A percentile compares a stretch with the other conserved stretches of the same genome.
Conservation (phyloP, 2,113 vertebrate genomes). For the Hystrix brachyura region DNA sequence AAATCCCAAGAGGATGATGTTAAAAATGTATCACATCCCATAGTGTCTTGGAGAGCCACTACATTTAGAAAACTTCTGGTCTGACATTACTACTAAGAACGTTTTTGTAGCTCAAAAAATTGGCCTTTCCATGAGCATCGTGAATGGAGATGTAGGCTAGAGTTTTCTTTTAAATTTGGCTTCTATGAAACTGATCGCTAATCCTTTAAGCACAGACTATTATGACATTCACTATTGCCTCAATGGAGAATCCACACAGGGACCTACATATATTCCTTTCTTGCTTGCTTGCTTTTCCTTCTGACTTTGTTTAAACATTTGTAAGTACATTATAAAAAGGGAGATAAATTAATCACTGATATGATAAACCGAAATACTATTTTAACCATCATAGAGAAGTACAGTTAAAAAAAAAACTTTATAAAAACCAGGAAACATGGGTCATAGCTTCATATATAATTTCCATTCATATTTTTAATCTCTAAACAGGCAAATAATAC, state of each 20-base stretch:
- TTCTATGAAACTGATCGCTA: neutral
- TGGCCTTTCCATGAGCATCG: neutral
- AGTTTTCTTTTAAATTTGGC: neutral
- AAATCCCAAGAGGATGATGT: neutral
- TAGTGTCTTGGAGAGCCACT: neutral
- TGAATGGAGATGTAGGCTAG: neutral
- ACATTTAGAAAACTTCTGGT: neutral
- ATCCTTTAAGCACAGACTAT: neutral
- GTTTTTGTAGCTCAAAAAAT: conserved; percentile 1
- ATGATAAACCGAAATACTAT: neutral
- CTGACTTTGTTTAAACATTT: neutral
- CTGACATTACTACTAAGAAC: neutral
- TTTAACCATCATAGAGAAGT: neutral
- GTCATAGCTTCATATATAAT: neutral
- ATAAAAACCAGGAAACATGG: neutral
- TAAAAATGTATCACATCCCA: neutral
- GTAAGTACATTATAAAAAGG: neutral
- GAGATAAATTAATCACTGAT: neutral
- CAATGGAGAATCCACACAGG: neutral
- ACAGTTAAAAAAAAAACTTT: neutral
- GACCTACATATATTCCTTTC: neutral
- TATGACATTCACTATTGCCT: neutral
- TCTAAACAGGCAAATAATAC: neutral
- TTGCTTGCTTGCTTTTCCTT: neutral
- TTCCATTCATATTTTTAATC: neutral